phyloP scores from a whole-genome alignment of 2,797 vertebrate genomes.

The Podarcis siculus region DNA sequence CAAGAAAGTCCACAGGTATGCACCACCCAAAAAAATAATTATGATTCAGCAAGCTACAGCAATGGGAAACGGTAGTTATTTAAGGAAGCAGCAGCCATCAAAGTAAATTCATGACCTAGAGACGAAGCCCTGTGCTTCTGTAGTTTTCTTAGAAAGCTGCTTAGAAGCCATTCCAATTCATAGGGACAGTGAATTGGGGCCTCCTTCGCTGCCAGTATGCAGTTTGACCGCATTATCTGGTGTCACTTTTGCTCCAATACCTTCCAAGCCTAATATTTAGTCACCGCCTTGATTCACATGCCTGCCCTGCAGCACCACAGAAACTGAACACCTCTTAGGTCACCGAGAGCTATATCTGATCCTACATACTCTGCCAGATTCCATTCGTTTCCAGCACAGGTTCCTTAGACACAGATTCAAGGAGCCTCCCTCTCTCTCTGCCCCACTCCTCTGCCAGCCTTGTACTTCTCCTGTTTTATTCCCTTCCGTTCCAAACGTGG shows the following conservation, averaged over 20 bases:
- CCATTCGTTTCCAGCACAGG: slow-evolving; percentile 34
- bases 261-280: slow-evolving; percentile 53
- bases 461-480: slow-evolving; percentile 11
- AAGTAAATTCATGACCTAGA: not conserved
- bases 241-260: slow-evolving; percentile 20
- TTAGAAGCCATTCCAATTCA: not conserved
- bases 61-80: not conserved
- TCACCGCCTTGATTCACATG: slow-evolving; percentile 26
- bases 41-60: not conserved
- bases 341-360: slow-evolving; percentile 43
- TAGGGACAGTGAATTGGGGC: not conserved
- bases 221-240: slow-evolving; percentile 49
- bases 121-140: not conserved
- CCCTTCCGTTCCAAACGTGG: not conserved
- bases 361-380: slow-evolving; percentile 36
- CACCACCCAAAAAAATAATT: not conserved
- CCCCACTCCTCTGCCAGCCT: slow-evolving; percentile 13
- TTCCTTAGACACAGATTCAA: slow-evolving; percentile 19
- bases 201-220: slow-evolving; percentile 49
- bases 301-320: slow-evolving; percentile 10
- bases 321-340: slow-evolving; percentile 31
- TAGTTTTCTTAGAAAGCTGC: not conserved
- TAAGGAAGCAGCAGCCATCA: not conserved
- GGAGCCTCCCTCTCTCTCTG: slow-evolving; percentile 26
- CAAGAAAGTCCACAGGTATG: not conserved